Percentiles rank a stretch among this genome's conserved stretches.
Conservation (phyloP, 2,113 vertebrate genomes). For the Rhabdomys dilectus region DNA sequence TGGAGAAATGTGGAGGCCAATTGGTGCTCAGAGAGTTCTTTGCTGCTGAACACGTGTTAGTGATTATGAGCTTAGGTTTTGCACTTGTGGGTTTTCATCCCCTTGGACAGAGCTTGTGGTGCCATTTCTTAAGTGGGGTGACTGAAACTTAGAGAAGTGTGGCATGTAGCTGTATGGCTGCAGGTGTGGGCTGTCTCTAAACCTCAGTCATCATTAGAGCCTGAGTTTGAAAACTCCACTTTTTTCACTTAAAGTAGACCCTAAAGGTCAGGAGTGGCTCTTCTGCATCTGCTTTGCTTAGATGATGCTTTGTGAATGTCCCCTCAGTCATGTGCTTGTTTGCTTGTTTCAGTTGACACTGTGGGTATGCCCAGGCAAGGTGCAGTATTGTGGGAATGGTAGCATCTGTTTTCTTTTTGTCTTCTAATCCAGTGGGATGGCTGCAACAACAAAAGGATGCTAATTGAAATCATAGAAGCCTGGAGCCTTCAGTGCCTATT, state of each 20-base stretch:
- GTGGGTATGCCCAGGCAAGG: background rate
- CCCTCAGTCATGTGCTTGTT: background rate
- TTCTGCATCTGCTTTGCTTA: background rate
- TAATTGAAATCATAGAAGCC: background rate
- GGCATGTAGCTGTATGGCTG: accelerated
- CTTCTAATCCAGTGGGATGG: background rate
- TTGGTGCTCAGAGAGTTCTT: background rate
- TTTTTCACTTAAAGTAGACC: background rate
- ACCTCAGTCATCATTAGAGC: background rate
- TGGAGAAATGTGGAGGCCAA: background rate
- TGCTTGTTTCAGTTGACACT: background rate
- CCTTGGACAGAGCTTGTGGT: background rate
- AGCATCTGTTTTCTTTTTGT: background rate
- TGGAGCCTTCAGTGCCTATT: background rate
- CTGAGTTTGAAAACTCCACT: background rate
- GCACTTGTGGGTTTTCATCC: accelerated
- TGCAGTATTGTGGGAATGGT: background rate
- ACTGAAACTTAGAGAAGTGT: background rate
- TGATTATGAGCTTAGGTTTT: background rate
- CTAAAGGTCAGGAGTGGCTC: background rate
- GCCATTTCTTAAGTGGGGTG: background rate
- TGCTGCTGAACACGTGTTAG: accelerated
- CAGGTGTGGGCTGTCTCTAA: background rate
- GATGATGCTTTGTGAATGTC: background rate
- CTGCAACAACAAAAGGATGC: background rate